These are phyloP conservation scores for Sparidentex hasta DNA, from an alignment of 2,797 vertebrate species.

Conservation along the genomic window DNA sequence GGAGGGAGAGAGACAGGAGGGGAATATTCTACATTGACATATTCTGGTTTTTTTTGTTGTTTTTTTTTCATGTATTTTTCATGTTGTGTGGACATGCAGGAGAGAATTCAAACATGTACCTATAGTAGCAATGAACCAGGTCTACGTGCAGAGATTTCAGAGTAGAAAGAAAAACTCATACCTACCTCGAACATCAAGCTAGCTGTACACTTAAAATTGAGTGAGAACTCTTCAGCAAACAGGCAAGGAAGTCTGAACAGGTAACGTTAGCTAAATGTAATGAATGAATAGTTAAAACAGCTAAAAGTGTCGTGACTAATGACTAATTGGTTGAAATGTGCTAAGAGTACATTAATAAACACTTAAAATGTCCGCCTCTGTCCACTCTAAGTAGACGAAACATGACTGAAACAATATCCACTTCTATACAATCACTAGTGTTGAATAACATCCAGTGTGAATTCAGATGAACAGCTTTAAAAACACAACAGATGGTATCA, in stretches of 20 bases:
- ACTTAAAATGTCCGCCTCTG: no score
- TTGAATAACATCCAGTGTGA: background rate
- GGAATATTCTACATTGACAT: slow-evolving; percentile 36
- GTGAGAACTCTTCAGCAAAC: background rate
- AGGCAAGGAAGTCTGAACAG: background rate
- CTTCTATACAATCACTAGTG: background rate
- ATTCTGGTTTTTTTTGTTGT: background rate
- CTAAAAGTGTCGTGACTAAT: background rate
- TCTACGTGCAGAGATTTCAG: background rate
- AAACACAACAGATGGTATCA: slow-evolving; percentile 33
- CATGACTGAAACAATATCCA: background rate
- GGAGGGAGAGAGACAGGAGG: slow-evolving; percentile 21
- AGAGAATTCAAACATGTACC: background rate
- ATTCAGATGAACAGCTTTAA: background rate
- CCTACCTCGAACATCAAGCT: no score
- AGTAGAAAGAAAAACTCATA: no score
- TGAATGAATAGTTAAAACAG: background rate
- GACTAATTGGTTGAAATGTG: background rate
- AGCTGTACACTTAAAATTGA: background rate
- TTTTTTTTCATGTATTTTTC: background rate
- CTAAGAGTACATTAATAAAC: background rate
- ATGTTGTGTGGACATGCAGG: background rate
- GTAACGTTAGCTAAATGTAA: background rate
- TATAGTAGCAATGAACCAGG: background rate
- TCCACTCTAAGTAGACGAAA: no score